Conservation (phyloP, 1,140 invertebrate genomes). For the Prorops nasuta region DNA sequence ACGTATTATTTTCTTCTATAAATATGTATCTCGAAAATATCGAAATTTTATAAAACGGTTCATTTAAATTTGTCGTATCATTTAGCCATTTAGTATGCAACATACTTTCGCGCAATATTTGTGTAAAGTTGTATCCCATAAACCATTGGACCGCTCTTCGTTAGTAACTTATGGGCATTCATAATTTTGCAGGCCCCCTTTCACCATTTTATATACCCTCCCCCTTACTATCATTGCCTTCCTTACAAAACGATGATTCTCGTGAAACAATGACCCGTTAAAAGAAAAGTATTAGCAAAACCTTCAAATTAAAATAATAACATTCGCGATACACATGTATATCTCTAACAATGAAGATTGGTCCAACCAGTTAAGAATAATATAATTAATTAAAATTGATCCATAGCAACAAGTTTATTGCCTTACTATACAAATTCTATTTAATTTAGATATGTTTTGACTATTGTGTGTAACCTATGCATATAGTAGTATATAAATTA, state of each 20-base stretch:
- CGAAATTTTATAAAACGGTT: constrained; percentile 32
- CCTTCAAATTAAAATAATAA: background rate
- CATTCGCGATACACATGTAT: background rate
- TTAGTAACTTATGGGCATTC: constrained; percentile 25
- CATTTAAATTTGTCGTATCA: constrained; percentile 16
- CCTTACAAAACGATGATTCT: background rate
- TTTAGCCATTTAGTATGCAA: constrained; percentile 24
- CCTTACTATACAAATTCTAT: background rate
- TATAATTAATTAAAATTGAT: background rate
- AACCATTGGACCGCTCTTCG: constrained; percentile 50
- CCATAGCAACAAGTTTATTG: background rate
- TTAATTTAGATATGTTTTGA: background rate
- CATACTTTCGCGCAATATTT: constrained; percentile 28
- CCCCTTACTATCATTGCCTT: background rate
- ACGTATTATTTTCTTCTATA: constrained; percentile 31
- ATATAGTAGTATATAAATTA: background rate
- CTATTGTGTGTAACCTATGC: background rate
- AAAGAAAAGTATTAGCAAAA: background rate
- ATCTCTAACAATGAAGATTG: background rate
- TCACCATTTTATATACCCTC: background rate
- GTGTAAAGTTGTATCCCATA: constrained; percentile 52
- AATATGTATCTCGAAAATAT: constrained; percentile 47
- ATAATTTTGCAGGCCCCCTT: constrained; percentile 20
- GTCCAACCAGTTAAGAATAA: background rate
- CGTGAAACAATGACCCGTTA: background rate